These are phyloP conservation scores for Lucifuga dentata DNA, from an alignment of 2,113 vertebrate genomes.

Conservation along the genomic window DNA sequence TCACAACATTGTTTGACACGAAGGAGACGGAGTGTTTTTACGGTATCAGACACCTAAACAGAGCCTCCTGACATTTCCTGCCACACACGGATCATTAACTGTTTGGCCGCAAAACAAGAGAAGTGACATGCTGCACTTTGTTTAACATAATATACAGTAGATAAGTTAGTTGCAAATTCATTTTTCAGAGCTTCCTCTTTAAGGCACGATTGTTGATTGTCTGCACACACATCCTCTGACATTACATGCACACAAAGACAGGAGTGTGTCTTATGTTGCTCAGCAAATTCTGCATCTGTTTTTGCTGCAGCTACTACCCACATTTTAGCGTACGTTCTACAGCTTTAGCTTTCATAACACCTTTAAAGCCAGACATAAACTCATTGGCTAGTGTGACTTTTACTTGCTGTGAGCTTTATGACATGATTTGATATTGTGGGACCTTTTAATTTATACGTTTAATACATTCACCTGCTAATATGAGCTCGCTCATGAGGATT, in stretches of 20 bases:
- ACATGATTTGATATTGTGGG: background rate
- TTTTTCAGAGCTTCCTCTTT: background rate
- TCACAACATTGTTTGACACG: slow-evolving; percentile 11
- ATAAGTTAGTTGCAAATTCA: background rate
- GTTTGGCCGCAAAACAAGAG: background rate
- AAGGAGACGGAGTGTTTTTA: slow-evolving; percentile 28
- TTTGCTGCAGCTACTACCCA: background rate
- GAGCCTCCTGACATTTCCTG: background rate
- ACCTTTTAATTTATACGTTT: no score
- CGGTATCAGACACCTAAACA: slow-evolving; percentile 6
- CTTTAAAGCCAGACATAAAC: background rate
- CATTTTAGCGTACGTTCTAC: background rate
- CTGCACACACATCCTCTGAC: background rate
- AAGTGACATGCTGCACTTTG: background rate
- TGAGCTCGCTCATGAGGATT: slow-evolving; percentile 37
- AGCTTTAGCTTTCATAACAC: background rate
- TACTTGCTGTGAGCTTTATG: slow-evolving; percentile 27
- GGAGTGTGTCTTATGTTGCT: background rate
- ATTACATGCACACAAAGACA: background rate
- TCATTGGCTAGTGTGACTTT: slow-evolving; percentile 1
- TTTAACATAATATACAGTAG: background rate
- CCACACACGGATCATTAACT: background rate
- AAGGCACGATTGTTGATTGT: background rate
- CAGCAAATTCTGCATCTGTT: slow-evolving; percentile 1
- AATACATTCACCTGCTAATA: slow-evolving; percentile 15